Evolutionary conservation across 1,140 invertebrate genomes (phyloP), one percentile per base, ranked within the genome.

Genomic region (Dryas iulia): DNA sequence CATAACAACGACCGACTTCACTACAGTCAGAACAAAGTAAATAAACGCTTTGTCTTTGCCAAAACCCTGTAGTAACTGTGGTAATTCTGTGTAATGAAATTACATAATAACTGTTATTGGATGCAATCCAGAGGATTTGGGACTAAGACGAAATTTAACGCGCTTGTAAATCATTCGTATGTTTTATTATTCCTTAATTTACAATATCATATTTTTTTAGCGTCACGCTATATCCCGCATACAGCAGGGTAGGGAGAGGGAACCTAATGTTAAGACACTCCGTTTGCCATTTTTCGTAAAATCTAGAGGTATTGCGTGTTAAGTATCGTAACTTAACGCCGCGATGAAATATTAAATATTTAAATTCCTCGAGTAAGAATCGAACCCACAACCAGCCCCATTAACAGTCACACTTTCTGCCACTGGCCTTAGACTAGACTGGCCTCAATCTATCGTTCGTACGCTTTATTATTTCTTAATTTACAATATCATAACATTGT

Each of bases 61-160:
- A 64, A 64, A 24, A 30, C 24, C 39, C 61, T 33, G 53, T 58
- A 58, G 53, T 26, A 65, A 58, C 63, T 28, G 54, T 65, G 57
- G 30, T 65, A 58, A 58, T 65, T 65, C 63, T 23, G 21, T 26
- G 56, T 66, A 66, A 59, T 31, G 12, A 26, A 61, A 69, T 71
- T 61, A 66, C 59, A 60, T 28, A 71, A 71, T 62, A 61, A 66
- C 64, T 31, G 52, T 31, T 52, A 66, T 71, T 71, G 69, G 69
- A 71, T 59, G 56, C 12, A 30, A 62, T 66, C 63, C 69, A 71
- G 59, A 35, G 58, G 47, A 23, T 24, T 71, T 59, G 28, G 64
- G 31, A 57, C 63, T 61, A 71, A 66, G 69, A 71, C 47, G 52
- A 33, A 33, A 33, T 56, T 59, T 28, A 53, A 66, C 25, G 56